Evolutionary conservation across 2,797 vertebrate species (phyloP), one percentile per base, ranked within the genome.

Genomic region (Rhyacichthys aspro): DNA sequence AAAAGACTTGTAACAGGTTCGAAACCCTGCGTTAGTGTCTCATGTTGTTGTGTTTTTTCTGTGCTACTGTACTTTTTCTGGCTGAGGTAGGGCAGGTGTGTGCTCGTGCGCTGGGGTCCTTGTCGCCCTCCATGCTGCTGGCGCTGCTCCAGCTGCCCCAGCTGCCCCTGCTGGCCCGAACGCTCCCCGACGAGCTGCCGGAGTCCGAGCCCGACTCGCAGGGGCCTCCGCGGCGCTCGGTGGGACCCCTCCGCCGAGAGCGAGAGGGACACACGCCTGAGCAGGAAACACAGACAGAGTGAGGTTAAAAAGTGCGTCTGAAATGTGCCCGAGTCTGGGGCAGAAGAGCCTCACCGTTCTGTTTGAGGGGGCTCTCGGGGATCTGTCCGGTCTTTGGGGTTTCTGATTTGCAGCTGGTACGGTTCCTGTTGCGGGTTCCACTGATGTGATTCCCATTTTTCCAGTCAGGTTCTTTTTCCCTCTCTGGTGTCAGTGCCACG

Each of bases 141-240:
- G 95, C 90, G 45, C 96, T 98, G 88, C 97, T 99, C 95, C 97
- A 98, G 90, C 97, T 99, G 42, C 96, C 96, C 96, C 96, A 98
- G 87, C 96, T 98, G 18, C 95, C 96, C 19, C 96, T 91, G 91
- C 97, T 98, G 79, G 95, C 95, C 39, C 96, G 91, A 67, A 98
- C 96, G 0, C 97, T 97, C 54, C 96, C 95, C 0, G 95, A 95
- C 0, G 96, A 98, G 83, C 97, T 98, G 79, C 96, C 93, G 0
- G 96, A 98, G 81, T 98, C 97, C 0, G 97, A 99, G 67, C 97
- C 95, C 0, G 96, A 98, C 82, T 98, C 96, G 0, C 94, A 98
- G 0, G 92, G 92, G 36, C 92, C 95, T 0, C 92, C 88, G 8
- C 85, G 88, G 1, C 94, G 94, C 64, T 98, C 95, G 1, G 84